Base-by-base conservation (phyloP, 2,113 vertebrate species). In the Tonatia bakeri region DNA sequence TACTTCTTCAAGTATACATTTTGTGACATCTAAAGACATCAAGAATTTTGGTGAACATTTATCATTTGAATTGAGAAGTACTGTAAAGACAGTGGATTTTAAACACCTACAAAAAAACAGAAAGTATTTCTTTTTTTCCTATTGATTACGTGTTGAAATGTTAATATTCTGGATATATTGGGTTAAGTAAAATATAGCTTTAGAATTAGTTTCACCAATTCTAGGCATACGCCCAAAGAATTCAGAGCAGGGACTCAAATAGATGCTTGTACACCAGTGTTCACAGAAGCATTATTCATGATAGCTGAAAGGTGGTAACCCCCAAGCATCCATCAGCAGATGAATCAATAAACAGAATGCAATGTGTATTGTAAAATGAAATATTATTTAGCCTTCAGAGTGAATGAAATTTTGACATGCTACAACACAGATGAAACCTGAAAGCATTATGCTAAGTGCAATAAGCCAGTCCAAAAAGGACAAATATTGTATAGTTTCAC, bases 1-100 rank as follows among this genome's bases (percentile, higher is more conserved):
- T 95, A 59, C 81, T 82, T 92, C 95, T 80, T 47, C 40, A 80
- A 61, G 26, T 67, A 64, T 86, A 67, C 7, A 59, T 65, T 81
- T 88, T 70, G 84, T 65, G 47, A 91, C 87, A 85, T 91, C 26
- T 45, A 86, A 80, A 88, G 94, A 61, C 26, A 70, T 87, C 26
- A 79, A 72, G 19, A 76, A 67, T 87, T 87, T 87, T 73, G 52
- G 47, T 69, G 50, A 81, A 87, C 59, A 86, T 69, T 87, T 89
- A 43, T 28, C 12, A 3, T 70, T 61, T 19, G 54, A 97, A 81
- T 85, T 87, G 50, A 80, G 28, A 56, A 77, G 33, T 47, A 47
- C 40, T 73, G 3, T 61, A 83, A 82, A 56, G 90, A 47, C 7
- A 16, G 5, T 89, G 45, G 33, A 16, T 70, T 95, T 81, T 94